Conservation (phyloP, 2,888 invertebrate genomes). For the Chelonus formosanus region DNA sequence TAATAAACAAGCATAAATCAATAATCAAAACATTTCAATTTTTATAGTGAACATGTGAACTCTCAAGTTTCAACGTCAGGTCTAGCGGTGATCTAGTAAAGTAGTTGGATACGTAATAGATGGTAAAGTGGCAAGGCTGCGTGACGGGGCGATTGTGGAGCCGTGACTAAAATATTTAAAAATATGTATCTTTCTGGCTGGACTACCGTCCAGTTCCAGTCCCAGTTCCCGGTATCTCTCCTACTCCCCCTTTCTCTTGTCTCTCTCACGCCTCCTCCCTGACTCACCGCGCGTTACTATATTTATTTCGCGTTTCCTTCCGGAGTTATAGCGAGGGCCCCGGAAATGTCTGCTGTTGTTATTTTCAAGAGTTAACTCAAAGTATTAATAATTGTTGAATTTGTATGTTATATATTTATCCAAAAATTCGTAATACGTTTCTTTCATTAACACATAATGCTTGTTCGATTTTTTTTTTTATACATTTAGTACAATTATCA, state of each 20-base stretch:
- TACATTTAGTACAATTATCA: no score
- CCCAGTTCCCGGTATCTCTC: slow-evolving; percentile 44
- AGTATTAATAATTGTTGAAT: no score
- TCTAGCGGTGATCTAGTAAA: slow-evolving; percentile 39
- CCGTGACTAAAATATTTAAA: slow-evolving; percentile 66
- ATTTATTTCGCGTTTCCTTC: slow-evolving; percentile 66
- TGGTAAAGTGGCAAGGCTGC: slow-evolving; percentile 65
- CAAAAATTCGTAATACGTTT: no score
- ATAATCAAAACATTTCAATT: slow-evolving; percentile 1
- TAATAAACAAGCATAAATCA: neutral
- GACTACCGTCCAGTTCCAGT: slow-evolving; percentile 64
- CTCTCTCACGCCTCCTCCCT: slow-evolving; percentile 21
- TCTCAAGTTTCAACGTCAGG: neutral
- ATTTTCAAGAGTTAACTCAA: no score
- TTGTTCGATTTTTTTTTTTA: no score
- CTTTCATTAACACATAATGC: no score
- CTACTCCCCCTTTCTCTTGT: slow-evolving; percentile 23
- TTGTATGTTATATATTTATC: no score
- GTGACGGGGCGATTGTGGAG: slow-evolving; percentile 65
- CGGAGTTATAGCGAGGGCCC: slow-evolving; percentile 28
- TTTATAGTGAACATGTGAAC: slow-evolving; percentile 3
- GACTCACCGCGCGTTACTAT: slow-evolving; percentile 51
- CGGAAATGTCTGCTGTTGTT: no score
- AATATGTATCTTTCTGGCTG: slow-evolving; percentile 66
- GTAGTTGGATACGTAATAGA: slow-evolving; percentile 53